Base-by-base conservation (phyloP, 2,797 vertebrate species). In the Galagoides demidoff region DNA sequence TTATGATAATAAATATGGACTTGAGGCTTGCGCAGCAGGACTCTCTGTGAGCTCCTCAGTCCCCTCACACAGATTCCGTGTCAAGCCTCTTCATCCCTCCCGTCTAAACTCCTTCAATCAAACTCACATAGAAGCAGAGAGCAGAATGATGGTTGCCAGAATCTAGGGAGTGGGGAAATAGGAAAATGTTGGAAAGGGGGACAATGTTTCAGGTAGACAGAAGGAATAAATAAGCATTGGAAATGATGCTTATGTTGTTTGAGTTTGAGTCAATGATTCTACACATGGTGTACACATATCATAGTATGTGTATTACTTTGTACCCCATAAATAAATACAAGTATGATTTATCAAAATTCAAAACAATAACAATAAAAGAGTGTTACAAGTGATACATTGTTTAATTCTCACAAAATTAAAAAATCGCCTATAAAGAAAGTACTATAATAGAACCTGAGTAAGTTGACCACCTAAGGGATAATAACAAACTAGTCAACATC, bases 361-460 rank as follows among this genome's bases (percentile, higher is more conserved):
- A 55, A 14, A 57, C 37, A 70, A 34, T 14, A 39, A 39, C 37
- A 39, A 81, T 27, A 81, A 39, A 78, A 92, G 43, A 55, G 78
- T 49, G 25, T 66, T 71, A 57, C 5, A 64, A 61, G 64, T 64
- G n/a, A 68, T 59, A 49, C 2, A 45, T 45, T 22, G 34, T 64
- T 95, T 73, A 82, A 85, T 73, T 90, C 74, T 91, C 34, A 70
- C 16, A 52, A 94, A 92, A 79, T 34, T 55, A 64, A 90, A 91
- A 79, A 39, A 89, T 39, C 31, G 64, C 27, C 52, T 95, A 43
- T 2, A 3, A 89, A 39, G 27, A 89, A 91, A 11, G 25, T 64
- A 84, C 5, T 77, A 52, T 14, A 52, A 4, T 52, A 52, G 49
- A 17, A 52, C 14, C 49, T 52, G 49, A 16, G 49, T 52, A 52